Conservation (phyloP, 2,888 invertebrate genomes). For the Stenurella melanura region DNA sequence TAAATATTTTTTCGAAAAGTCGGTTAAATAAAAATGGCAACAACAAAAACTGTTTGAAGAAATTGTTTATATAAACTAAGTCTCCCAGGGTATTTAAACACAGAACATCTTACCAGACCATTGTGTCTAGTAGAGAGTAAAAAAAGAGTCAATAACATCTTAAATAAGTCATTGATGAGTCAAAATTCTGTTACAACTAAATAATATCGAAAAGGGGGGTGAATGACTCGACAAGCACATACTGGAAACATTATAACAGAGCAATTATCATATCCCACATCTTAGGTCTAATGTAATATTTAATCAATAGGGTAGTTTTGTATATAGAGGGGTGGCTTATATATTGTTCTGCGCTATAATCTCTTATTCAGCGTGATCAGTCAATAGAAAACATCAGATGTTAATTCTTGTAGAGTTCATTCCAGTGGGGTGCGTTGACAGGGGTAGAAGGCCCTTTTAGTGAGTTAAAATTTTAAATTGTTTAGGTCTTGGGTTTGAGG, state of each 20-base stretch:
- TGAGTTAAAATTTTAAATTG: too few species aligned
- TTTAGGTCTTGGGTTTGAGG: too few species aligned
- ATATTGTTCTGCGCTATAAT: conserved; percentile 19
- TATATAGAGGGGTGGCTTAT: conserved; percentile 27
- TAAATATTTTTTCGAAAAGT: too few species aligned
- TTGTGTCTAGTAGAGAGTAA: too few species aligned
- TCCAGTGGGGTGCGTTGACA: not conserved
- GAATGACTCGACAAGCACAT: not conserved
- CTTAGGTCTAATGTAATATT: conserved; percentile 19
- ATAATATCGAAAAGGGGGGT: not conserved
- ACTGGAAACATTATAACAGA: conserved; percentile 1
- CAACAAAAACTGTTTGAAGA: too few species aligned
- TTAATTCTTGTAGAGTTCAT: conserved; percentile 5
- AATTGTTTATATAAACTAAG: too few species aligned
- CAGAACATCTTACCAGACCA: too few species aligned
- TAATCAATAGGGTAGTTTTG: conserved; percentile 25
- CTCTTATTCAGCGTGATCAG: conserved; percentile 30
- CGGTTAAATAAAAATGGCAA: too few species aligned
- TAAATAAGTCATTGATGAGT: not conserved
- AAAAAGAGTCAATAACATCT: not conserved
- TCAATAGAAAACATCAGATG: conserved; percentile 32
- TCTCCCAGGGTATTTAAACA: too few species aligned
- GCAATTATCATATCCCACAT: conserved; percentile 25
- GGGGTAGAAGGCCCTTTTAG: not conserved
- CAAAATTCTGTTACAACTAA: not conserved